Percentiles rank a stretch among this genome's conserved stretches.
Evolutionary conservation across 1,140 invertebrate species (phyloP).

Genomic region (Cherax quadricarinatus): DNA sequence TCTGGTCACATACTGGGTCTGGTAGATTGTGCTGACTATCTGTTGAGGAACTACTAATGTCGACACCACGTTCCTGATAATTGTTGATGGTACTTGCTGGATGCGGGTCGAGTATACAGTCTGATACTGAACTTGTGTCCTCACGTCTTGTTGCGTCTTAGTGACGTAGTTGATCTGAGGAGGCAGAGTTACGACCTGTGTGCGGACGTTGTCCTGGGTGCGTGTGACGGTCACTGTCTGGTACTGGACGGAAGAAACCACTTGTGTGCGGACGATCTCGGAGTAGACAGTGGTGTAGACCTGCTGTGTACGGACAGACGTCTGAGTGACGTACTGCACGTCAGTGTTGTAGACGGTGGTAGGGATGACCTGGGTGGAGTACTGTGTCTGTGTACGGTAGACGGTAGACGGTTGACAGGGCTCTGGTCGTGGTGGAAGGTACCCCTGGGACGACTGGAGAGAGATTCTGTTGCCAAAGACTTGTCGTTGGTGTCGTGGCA

Average conservation of each 20-base stretch:
- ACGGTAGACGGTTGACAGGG: constrained; percentile 48
- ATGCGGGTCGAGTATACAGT: too few species aligned
- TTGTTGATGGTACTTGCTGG: too few species aligned
- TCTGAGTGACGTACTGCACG: constrained; percentile 55
- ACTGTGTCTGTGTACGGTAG: constrained; percentile 63
- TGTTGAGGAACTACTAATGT: too few species aligned
- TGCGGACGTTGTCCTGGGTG: constrained; percentile 52
- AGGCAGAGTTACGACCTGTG: neutral
- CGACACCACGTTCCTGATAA: too few species aligned
- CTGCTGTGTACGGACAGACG: constrained; percentile 40
- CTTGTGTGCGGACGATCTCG: constrained; percentile 48
- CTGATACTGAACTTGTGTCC: too few species aligned
- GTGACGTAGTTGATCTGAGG: too few species aligned
- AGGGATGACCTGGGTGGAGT: constrained; percentile 60
- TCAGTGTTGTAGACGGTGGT: constrained; percentile 59
- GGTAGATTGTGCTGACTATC: too few species aligned
- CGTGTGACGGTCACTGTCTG: neutral
- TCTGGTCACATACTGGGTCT: constrained; percentile 49
- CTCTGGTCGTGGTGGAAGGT: constrained; percentile 34
- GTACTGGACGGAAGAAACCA: constrained; percentile 45
- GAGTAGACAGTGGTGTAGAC: constrained; percentile 59
- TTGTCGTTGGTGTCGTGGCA: constrained; percentile 28
- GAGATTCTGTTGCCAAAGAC: constrained; percentile 34
- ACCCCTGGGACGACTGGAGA: constrained; percentile 27
- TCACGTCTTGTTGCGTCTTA: too few species aligned